Evolutionary conservation across 2,888 invertebrate genomes (phyloP).

Genomic region (Lycaena phlaeas): DNA sequence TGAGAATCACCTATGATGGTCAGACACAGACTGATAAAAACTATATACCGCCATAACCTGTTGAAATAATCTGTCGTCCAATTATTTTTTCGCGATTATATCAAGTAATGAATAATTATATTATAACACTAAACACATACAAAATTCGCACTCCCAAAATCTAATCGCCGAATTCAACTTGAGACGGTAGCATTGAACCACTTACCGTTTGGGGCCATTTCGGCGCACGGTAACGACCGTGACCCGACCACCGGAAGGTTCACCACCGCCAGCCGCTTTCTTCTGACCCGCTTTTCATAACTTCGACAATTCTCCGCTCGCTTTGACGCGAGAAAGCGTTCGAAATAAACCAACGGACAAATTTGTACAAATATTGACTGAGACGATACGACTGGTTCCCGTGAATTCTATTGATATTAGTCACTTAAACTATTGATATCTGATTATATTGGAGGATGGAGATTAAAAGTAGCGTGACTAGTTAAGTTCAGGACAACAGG

Average conservation of each 20-base stretch:
- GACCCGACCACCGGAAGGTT: conserved; percentile 65
- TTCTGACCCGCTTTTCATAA: conserved; percentile 71
- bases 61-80: too few relatives aligned
- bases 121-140: too few relatives aligned
- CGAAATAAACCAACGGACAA: conserved; percentile 33
- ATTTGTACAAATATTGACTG: conserved; percentile 24
- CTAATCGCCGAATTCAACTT: conserved; percentile 35
- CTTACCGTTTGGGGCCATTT: conserved; percentile 19
- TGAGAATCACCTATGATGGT: too few relatives aligned
- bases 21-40: too few relatives aligned
- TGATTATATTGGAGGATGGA: too few relatives aligned
- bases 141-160: conserved; percentile 7
- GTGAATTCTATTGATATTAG: too few relatives aligned
- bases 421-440: too few relatives aligned
- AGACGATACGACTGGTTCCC: conserved; percentile 29
- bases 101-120: too few relatives aligned
- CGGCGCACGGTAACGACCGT: conserved; percentile 44
- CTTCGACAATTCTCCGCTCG: conserved; percentile 48
- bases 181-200: conserved; percentile 37
- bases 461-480: too few relatives aligned
- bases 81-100: too few relatives aligned
- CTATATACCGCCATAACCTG: too few relatives aligned
- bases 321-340: conserved; percentile 58
- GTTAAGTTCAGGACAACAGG: too few relatives aligned
- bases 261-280: conserved; percentile 60